Evolutionary conservation across 2,113 vertebrate genomes (phyloP), one percentile per base, ranked within the genome.

Genomic region (Clarias magur): DNA sequence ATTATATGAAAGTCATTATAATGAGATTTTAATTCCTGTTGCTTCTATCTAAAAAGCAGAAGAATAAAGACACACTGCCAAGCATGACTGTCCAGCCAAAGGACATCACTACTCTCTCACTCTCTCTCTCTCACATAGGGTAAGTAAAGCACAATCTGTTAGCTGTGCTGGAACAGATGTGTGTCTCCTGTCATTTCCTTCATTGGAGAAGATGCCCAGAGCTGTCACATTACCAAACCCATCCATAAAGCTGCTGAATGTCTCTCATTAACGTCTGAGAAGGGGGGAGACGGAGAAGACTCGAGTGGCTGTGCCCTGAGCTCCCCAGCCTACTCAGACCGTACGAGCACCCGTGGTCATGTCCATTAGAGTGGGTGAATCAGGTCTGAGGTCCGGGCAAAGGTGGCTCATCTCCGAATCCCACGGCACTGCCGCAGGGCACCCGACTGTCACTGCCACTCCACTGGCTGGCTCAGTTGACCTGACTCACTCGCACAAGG

Each of bases 211-310:
- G 89, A 86, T 80, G 63, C 34, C 56, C 60, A 68, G 70, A 8
- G 27, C 82, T 27, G 88, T 88, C 89, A 83, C 87, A 88, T 91
- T 85, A 88, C 86, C 82, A 89, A 88, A 89, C 67, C 73, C 91
- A 90, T 91, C 89, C 89, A 91, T 91, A 89, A 91, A 78, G 68
- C 87, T 83, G 70, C 82, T 17, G 42, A 62, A 70, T 48, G 85
- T 81, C 57, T 27, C 83, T 87, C 80, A 48, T 87, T 84, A 75
- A 88, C 67, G 85, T 90, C 88, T 88, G 72, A 88, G 56, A 81
- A 89, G 62, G 42, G 54, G 62, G 70, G 78, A 68, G 75, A 78
- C 21, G 54, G 17, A 62, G 68, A 86, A 38, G 82, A 70, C 17
- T 75, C 1, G 10, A 56, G 63, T 78, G 42, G 80, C 87, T 84